Evolutionary conservation across 2,797 vertebrate species (phyloP).

Genomic region (Chaetodon trifasciatus): DNA sequence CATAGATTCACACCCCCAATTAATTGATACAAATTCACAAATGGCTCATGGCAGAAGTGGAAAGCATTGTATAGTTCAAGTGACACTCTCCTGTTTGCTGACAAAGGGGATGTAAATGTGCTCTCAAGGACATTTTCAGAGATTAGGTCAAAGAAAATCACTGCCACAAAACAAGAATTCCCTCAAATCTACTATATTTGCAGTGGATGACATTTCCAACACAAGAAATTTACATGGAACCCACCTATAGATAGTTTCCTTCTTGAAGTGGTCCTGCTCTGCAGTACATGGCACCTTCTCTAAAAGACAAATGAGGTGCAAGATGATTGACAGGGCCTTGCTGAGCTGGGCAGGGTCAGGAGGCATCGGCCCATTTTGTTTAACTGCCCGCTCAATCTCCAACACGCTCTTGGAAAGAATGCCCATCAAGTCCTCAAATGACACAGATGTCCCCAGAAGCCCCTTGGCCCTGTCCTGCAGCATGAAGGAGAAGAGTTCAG

Average conservation of each 20-base stretch:
- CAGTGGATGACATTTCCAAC: neutral
- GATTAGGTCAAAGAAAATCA: conserved; percentile 27
- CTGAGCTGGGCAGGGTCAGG: conserved; percentile 95
- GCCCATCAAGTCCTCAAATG: conserved; percentile 98
- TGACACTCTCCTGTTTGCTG: neutral
- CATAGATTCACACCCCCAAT: no score
- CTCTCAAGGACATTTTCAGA: conserved; percentile 4
- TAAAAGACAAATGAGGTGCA: conserved; percentile 97
- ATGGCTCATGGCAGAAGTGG: neutral
- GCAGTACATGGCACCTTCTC: conserved; percentile 95
- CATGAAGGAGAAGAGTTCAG: conserved; percentile 99
- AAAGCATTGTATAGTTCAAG: neutral
- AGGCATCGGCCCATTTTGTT: conserved; percentile 88
- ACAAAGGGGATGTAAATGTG: neutral
- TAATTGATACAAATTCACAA: neutral
- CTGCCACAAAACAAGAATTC: neutral
- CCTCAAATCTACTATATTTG: neutral
- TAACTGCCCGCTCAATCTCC: conserved; percentile 96
- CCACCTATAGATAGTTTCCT: conserved; percentile 94
- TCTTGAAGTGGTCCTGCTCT: conserved; percentile 98
- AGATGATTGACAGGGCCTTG: conserved; percentile 98
- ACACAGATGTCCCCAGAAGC: conserved; percentile 94
- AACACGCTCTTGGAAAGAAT: conserved; percentile 97
- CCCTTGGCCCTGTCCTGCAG: conserved; percentile 98
- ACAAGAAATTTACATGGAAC: neutral